Conservation (phyloP, 92 coral and sea anemone genomes). For the Muricea muricata region DNA sequence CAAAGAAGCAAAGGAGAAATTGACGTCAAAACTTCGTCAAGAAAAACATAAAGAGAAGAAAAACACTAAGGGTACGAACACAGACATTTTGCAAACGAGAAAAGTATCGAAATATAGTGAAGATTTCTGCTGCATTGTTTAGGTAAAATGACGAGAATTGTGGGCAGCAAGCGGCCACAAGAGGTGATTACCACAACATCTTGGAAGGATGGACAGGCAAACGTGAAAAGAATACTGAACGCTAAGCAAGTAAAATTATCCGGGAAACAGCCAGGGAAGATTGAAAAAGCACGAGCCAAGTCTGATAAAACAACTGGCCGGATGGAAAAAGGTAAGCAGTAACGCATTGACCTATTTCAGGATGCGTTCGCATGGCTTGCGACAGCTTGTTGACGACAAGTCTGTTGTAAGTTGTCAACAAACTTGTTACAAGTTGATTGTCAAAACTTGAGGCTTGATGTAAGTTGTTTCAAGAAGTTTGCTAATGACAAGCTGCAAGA, state of each 20-base stretch:
- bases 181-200: slow-evolving; percentile 84
- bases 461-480: no score
- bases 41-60: slow-evolving; percentile 52
- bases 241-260: slow-evolving; percentile 64
- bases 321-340: background rate
- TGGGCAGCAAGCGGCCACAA: slow-evolving; percentile 79
- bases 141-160: slow-evolving; percentile 77
- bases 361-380: no score
- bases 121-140: background rate
- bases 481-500: no score
- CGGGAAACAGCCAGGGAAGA: slow-evolving; percentile 67
- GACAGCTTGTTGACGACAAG: no score
- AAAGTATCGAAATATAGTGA: background rate
- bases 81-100: background rate
- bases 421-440: no score
- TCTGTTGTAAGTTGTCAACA: no score
- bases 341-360: no score
- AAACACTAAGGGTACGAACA: background rate
- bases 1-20: background rate
- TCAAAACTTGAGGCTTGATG: no score
- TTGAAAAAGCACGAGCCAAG: slow-evolving; percentile 57
- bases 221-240: slow-evolving; percentile 85
- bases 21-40: slow-evolving; percentile 1
- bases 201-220: slow-evolving; percentile 95
- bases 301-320: slow-evolving; percentile 16